phyloP scores from a whole-genome alignment of 2,797 vertebrate species.

The Antennarius maculatus region DNA sequence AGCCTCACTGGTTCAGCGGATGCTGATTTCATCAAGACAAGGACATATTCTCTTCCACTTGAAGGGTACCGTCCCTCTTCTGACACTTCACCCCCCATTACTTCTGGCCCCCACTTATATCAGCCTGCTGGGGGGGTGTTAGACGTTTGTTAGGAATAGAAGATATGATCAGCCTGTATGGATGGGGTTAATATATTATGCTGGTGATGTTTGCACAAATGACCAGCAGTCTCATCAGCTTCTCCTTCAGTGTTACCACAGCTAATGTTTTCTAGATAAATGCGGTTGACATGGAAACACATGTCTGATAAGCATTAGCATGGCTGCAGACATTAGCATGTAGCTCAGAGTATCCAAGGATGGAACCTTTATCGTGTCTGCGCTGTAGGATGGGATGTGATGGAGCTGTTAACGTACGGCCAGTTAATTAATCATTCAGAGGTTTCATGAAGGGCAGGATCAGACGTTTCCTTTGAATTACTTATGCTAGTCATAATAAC shows the following conservation, averaged over 20 bases:
- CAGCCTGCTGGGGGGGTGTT: conserved; percentile 14
- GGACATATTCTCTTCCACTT: conserved; percentile 42
- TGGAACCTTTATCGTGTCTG: background rate
- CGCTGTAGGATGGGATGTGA: too few species aligned
- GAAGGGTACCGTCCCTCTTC: conserved; percentile 44
- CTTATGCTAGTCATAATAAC: background rate
- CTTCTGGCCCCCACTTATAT: conserved; percentile 39
- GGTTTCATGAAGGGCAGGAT: background rate
- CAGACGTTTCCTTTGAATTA: background rate
- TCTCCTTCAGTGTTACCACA: too few species aligned
- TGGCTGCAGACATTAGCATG: background rate
- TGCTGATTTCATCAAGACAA: conserved; percentile 50
- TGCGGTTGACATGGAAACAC: background rate
- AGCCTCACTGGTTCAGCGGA: conserved; percentile 33
- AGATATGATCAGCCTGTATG: conserved; percentile 22
- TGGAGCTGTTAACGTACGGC: too few species aligned
- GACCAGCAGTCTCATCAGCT: too few species aligned
- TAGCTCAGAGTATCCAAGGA: background rate
- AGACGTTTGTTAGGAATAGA: conserved; percentile 1
- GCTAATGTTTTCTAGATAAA: background rate
- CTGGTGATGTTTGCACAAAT: background rate
- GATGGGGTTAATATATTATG: conserved; percentile 32
- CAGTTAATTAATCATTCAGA: too few species aligned
- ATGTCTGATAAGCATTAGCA: too few species aligned
- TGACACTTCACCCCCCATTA: conserved; percentile 41